Conservation (phyloP, 2,888 invertebrate genomes). For the Trichopoda pennipes region DNA sequence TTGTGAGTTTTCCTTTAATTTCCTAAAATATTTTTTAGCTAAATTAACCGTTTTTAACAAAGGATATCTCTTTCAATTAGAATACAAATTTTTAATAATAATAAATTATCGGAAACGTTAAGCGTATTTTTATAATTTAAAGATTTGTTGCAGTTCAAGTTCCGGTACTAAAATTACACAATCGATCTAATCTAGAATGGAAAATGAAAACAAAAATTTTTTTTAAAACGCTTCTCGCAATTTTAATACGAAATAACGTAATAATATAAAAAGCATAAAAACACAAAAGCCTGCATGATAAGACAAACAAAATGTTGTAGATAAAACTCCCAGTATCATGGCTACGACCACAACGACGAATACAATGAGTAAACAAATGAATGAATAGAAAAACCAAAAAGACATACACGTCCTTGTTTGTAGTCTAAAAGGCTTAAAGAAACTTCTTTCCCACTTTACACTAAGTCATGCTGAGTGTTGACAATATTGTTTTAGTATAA, state of each 20-base stretch:
- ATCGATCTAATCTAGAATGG: too few relatives aligned
- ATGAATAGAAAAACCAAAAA: slow-evolving; percentile 31
- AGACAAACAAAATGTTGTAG: slow-evolving; percentile 51
- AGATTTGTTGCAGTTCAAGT: too few relatives aligned
- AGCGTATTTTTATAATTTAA: too few relatives aligned
- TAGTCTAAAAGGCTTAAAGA: slow-evolving; percentile 67
- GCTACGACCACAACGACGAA: slow-evolving; percentile 35
- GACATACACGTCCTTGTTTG: slow-evolving; percentile 55
- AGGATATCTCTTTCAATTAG: too few relatives aligned
- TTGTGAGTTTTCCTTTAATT: too few relatives aligned
- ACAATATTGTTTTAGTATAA: slow-evolving; percentile 65
- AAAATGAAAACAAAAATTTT: too few relatives aligned
- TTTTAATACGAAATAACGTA: neutral
- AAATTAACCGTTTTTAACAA: too few relatives aligned
- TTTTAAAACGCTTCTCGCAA: neutral
- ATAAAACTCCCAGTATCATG: slow-evolving; percentile 25
- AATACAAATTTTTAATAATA: too few relatives aligned
- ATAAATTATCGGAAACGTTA: too few relatives aligned
- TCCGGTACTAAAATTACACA: too few relatives aligned
- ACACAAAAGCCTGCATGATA: slow-evolving; percentile 40
- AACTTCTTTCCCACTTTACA: slow-evolving; percentile 36
- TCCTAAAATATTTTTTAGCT: too few relatives aligned
- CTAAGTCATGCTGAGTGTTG: slow-evolving; percentile 47
- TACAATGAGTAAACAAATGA: slow-evolving; percentile 16
- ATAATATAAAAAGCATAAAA: slow-evolving; percentile 31